Conservation (phyloP, 2,888 invertebrate genomes). For the Osedax frankpressi region DNA sequence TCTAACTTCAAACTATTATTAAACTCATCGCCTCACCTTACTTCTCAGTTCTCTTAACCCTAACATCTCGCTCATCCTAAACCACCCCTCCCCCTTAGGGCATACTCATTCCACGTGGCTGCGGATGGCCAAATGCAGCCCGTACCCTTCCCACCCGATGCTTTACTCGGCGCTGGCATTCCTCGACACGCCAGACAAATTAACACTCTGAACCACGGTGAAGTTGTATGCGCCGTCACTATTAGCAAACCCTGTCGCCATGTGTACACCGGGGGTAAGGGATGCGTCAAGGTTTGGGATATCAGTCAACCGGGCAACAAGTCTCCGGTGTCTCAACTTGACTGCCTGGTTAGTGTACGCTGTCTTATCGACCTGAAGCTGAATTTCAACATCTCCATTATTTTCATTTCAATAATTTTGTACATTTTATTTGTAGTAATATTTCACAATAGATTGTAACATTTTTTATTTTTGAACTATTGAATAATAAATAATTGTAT, state of each 20-base stretch:
- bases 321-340: constrained; percentile 72
- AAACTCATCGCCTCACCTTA: too few relatives aligned
- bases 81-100: too few relatives aligned
- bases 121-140: constrained; percentile 54
- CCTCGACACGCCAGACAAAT: constrained; percentile 79
- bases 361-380: not conserved
- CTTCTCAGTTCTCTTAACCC: too few relatives aligned
- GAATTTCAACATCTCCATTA: not conserved
- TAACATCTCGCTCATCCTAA: constrained; percentile 35
- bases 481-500: too few relatives aligned
- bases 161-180: constrained; percentile 78
- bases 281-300: constrained; percentile 94
- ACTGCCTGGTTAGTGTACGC: constrained; percentile 59
- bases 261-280: constrained; percentile 84
- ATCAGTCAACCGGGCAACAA: constrained; percentile 75
- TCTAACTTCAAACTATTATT: too few relatives aligned
- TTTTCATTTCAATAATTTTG: too few relatives aligned
- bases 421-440: constrained; percentile 4
- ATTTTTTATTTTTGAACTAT: constrained; percentile 25
- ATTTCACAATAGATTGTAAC: not conserved
- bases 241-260: constrained; percentile 55
- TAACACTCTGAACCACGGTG: constrained; percentile 81
- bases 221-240: constrained; percentile 93
- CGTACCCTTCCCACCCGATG: constrained; percentile 87
- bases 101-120: constrained; percentile 85